A percentile compares a stretch with the other conserved stretches of the same genome.
These are phyloP conservation scores for Plectropomus leopardus DNA, from an alignment of 2,113 vertebrate genomes.

Conservation along the genomic window DNA sequence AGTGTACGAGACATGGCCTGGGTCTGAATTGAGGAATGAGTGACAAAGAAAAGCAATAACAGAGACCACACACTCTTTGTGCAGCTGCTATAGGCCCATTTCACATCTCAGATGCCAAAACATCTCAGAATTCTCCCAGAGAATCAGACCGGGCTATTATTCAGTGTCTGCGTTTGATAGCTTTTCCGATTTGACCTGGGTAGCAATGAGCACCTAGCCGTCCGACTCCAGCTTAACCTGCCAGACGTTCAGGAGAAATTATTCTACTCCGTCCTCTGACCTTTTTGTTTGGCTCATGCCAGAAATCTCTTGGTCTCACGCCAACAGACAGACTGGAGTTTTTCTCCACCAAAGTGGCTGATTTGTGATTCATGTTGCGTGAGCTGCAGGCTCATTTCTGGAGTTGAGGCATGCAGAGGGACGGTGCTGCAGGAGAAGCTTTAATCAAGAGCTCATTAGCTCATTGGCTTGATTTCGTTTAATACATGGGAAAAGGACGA, in stretches of 20 bases:
- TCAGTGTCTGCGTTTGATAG: slow-evolving; percentile 53
- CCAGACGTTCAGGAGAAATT: slow-evolving; percentile 44
- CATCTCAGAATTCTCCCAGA: slow-evolving; percentile 45
- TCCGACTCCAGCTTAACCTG: slow-evolving; percentile 45
- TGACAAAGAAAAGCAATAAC: slow-evolving; percentile 62
- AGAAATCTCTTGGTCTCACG: slow-evolving; percentile 58
- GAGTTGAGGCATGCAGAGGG: slow-evolving; percentile 10
- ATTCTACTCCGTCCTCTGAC: slow-evolving; percentile 50
- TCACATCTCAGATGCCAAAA: slow-evolving; percentile 51
- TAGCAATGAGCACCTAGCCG: slow-evolving; percentile 53
- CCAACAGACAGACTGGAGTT: slow-evolving; percentile 42
- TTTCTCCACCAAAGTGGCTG: slow-evolving; percentile 28
- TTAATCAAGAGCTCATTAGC: slow-evolving; percentile 58
- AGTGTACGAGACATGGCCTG: neutral
- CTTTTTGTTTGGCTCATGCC: slow-evolving; percentile 60
- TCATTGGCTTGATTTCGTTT: too few species aligned
- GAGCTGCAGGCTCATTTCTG: slow-evolving; percentile 11
- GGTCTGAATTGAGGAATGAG: slow-evolving; percentile 60
- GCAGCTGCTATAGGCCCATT: slow-evolving; percentile 20
- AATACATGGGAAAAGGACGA: too few species aligned
- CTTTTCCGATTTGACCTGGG: slow-evolving; percentile 45
- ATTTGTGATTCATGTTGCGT: slow-evolving; percentile 46
- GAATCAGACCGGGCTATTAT: slow-evolving; percentile 64
- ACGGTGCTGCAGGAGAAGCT: slow-evolving; percentile 19
- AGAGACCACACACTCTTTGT: slow-evolving; percentile 32